These are phyloP conservation scores for Xiphorhynchus erythropygius DNA, from an alignment of 2,797 vertebrate species.

Conservation along the genomic window DNA sequence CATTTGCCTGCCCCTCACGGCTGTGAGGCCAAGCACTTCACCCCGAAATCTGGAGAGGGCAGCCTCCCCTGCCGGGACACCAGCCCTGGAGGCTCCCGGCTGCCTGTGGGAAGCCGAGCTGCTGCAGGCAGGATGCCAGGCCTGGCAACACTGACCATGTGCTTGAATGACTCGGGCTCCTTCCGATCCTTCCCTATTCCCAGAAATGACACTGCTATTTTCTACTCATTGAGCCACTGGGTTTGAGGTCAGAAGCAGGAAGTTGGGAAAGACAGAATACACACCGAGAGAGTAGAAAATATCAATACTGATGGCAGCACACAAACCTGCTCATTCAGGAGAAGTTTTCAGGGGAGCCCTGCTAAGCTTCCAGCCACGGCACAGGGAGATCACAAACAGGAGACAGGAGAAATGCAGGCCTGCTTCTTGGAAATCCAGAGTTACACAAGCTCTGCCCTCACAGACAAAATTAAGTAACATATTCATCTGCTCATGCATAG, in stretches of 20 bases:
- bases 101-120: neutral
- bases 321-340: neutral
- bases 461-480: neutral
- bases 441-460: neutral
- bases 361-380: neutral
- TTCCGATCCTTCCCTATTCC: neutral
- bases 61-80: accelerated
- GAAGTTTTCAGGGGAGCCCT: neutral
- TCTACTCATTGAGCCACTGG: neutral
- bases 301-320: neutral
- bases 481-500: neutral
- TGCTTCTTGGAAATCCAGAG: neutral
- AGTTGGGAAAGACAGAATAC: neutral
- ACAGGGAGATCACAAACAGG: neutral
- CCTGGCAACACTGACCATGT: accelerated
- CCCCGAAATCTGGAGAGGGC: neutral
- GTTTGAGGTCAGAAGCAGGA: constrained; percentile 10
- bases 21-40: neutral
- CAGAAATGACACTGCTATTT: constrained; percentile 27
- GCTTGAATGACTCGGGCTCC: neutral
- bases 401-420: neutral
- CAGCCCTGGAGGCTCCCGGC: neutral
- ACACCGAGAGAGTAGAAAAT: neutral
- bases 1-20: accelerated
- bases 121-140: neutral